Evolutionary conservation across 1,140 invertebrate species (phyloP).

Genomic region (Drosophila burlai): DNA sequence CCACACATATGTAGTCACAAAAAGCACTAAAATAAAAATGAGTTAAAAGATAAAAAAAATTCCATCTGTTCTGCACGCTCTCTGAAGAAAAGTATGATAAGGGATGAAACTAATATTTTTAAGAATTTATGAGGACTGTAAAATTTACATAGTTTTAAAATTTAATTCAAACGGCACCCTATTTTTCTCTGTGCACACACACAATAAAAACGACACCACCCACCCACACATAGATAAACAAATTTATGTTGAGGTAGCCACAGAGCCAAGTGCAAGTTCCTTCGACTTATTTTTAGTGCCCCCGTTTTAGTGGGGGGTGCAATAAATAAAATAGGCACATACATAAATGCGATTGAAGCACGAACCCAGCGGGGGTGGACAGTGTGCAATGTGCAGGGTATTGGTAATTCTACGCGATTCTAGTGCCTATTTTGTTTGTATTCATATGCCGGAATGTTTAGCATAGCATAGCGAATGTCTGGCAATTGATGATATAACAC

Average conservation of each 20-base stretch:
- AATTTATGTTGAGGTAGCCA: conserved; percentile 78
- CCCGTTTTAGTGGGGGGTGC: conserved; percentile 21
- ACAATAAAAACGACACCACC: conserved; percentile 1
- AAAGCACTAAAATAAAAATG: not conserved
- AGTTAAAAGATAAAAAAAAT: not conserved
- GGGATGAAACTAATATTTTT: not conserved
- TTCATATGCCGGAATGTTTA: conserved; percentile 56
- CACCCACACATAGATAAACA: conserved; percentile 35
- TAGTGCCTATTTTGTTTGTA: conserved; percentile 27
- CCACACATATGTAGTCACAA: not conserved
- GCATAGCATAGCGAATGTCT: conserved; percentile 56
- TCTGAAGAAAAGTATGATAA: not conserved
- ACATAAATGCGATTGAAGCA: not conserved
- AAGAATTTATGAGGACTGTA: not conserved
- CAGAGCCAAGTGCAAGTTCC: conserved; percentile 75
- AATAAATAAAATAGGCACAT: conserved; percentile 52
- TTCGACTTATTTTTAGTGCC: conserved; percentile 57
- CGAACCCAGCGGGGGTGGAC: not conserved
- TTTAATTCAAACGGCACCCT: accelerated
- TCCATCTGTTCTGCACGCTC: not conserved
- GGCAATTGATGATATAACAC: conserved; percentile 74
- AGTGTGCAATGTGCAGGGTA: conserved; percentile 7
- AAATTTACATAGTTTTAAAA: too few relatives aligned
- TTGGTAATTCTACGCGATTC: conserved; percentile 31
- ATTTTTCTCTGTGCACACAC: conserved; percentile 6